Percentiles rank a stretch among this genome's conserved stretches.
Conservation (phyloP, 1,140 invertebrate genomes). For the Tribolium madens region DNA sequence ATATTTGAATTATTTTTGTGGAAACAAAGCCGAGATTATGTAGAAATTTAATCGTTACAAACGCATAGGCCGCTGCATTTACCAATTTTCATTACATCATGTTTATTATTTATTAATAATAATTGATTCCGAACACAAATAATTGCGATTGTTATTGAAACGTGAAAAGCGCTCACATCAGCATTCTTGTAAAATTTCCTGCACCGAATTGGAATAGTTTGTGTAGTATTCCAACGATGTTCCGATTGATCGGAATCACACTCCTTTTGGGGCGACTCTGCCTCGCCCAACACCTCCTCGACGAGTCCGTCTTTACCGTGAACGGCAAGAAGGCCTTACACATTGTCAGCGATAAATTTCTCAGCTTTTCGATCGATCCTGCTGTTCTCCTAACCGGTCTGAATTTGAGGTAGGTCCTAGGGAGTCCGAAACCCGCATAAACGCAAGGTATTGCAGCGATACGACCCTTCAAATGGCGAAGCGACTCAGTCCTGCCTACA, state of each 20-base stretch:
- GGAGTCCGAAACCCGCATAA: neutral
- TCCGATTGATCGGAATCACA: neutral
- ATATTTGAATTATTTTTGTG: too few species aligned
- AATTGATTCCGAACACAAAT: neutral
- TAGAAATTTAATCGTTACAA: too few species aligned
- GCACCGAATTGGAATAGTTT: neutral
- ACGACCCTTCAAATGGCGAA: constrained; percentile 70
- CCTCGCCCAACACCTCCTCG: neutral
- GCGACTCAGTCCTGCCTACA: constrained; percentile 72
- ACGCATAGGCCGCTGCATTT: neutral
- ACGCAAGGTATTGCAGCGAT: constrained; percentile 62
- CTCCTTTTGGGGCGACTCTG: neutral
- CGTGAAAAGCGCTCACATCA: neutral
- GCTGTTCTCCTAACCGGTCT: constrained; percentile 64
- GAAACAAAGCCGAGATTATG: too few species aligned
- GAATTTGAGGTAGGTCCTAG: constrained; percentile 65
- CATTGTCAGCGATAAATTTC: constrained; percentile 70
- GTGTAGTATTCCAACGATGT: neutral
- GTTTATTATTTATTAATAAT: neutral
- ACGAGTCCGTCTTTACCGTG: constrained; percentile 54
- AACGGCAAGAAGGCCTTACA: constrained; percentile 61
- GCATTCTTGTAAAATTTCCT: neutral
- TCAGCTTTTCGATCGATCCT: constrained; percentile 75
- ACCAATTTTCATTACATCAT: neutral
- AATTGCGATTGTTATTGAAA: neutral